Evolutionary conservation across 2,888 invertebrate species (phyloP), one percentile per base, ranked within the genome.

Genomic region (Amiota minor): DNA sequence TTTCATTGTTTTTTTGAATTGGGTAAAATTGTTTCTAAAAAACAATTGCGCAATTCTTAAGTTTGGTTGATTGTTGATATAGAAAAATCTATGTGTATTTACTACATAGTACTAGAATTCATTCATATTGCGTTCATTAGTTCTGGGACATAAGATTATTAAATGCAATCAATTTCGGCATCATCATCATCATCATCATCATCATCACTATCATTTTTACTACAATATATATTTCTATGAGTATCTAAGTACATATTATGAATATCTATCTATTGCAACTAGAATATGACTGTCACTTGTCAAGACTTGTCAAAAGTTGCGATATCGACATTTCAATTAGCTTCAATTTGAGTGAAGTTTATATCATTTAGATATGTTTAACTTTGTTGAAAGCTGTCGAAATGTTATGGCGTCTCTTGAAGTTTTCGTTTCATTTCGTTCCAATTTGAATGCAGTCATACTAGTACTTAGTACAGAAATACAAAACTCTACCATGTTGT

Each of bases 261-360:
- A 23, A 23, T 23, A 23, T 35, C 23, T 23, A 35, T 35, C 35
- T 35, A 35, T 35, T 35, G 35, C 35, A 35, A 35, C 35, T 35
- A 35, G 35, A 35, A 35, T 35, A 6, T 6, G 6, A 35, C 35
- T 69, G 72, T 73, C 72, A 70, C 75, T 84, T 85, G 82, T 85
- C 86, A 75, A 18, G 49, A 73, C 70, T 72, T 85, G 83, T 83
- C 83, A 83, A 86, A 83, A 83, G 77, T 74, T 79, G 79, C 77
- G 80, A 85, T 86, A 86, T 85, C 85, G 85, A 83, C 84, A 86
- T 77, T 86, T 83, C 86, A 86, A 83, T 83, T 83, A 83, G 81
- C 82, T 78, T 73, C 78, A 77, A 77, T 83, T 80, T 75, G 49
- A 67, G 49, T 49, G 65, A 67, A 67, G 65, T 67, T 67, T 67